Conservation (phyloP, 1,140 invertebrate species). For the Drosophila micromelanica region DNA sequence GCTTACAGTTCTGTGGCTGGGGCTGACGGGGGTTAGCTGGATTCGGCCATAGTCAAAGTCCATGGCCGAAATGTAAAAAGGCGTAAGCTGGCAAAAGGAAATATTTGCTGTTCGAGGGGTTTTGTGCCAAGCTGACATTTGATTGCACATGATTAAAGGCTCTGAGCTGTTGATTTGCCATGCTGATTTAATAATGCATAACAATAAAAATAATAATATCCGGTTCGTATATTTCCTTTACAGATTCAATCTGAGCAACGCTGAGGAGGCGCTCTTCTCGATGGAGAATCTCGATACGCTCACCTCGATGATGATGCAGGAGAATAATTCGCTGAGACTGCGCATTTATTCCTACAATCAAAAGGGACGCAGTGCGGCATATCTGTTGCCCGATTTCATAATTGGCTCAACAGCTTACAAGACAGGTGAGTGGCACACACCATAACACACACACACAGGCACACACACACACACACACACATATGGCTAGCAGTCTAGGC, state of each 20-base stretch:
- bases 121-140: slow-evolving; percentile 35
- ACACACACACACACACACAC: neutral
- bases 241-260: slow-evolving; percentile 83
- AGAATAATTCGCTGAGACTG: slow-evolving; percentile 80
- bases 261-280: slow-evolving; percentile 80
- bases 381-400: slow-evolving; percentile 78
- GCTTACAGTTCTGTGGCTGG: neutral
- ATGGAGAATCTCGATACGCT: slow-evolving; percentile 82
- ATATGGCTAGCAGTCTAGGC: slow-evolving; percentile 8
- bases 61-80: slow-evolving; percentile 50
- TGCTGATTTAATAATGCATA: slow-evolving; percentile 69
- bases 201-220: slow-evolving; percentile 37
- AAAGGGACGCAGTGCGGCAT: slow-evolving; percentile 79
- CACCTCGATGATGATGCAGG: slow-evolving; percentile 79
- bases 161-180: slow-evolving; percentile 67
- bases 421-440: slow-evolving; percentile 77
- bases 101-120: slow-evolving; percentile 41
- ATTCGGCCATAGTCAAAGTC: slow-evolving; percentile 16
- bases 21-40: neutral
- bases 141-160: slow-evolving; percentile 75
- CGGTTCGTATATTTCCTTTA: slow-evolving; percentile 4
- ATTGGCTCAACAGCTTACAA: slow-evolving; percentile 83
- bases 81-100: slow-evolving; percentile 53
- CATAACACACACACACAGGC: slow-evolving; percentile 12
- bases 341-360: slow-evolving; percentile 83